Evolutionary conservation across 2,888 invertebrate species (phyloP), one percentile per base, ranked within the genome.

Genomic region (Gastracanthus pulcherrimus): DNA sequence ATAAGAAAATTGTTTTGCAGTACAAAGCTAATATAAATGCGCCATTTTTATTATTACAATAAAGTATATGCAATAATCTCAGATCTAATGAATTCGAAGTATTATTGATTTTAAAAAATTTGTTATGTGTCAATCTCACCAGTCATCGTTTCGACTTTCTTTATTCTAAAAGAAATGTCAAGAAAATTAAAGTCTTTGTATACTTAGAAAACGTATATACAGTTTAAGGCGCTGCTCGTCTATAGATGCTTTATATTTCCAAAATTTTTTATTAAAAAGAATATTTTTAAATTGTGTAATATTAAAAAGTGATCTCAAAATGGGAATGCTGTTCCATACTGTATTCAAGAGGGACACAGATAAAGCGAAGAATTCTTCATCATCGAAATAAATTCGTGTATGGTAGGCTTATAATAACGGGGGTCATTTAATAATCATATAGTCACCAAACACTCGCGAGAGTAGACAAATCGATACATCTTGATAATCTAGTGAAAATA

Each of bases 231-330:
- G 29, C 31, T 64, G 29, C 23, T 78, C 48, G 48, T 62, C 16
- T 75, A 70, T 71, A 82, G 64, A 79, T 60, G 70, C 71, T 79
- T 80, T 62, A 58, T 79, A 66, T 72, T 72, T 66, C 55, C 51
- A n/a, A 77, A 77, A 13, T 38, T 48, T 66, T 48, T 60, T 31
- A 48, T 58, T 29, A n/a, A 51, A 71, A 78, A 23, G 51, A 58
- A 75, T 82, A 75, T 82, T 82, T 79, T 79, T 70, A 62, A 81
- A 74, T 81, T 79, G 45, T 82, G 60, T 75, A 75, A 66, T 78
- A 66, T 74, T 60, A 62, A 69, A 62, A 51, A 74, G 75, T 76
- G 82, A 82, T 82, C 82, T 82, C 78, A 79, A 45, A 70, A 41
- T 58, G 51, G 74, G 3, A 58, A 79, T 74, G 69, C 60, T 79